Evolutionary conservation across 2,888 invertebrate species (phyloP).

Genomic region (Cephus pygmeus): DNA sequence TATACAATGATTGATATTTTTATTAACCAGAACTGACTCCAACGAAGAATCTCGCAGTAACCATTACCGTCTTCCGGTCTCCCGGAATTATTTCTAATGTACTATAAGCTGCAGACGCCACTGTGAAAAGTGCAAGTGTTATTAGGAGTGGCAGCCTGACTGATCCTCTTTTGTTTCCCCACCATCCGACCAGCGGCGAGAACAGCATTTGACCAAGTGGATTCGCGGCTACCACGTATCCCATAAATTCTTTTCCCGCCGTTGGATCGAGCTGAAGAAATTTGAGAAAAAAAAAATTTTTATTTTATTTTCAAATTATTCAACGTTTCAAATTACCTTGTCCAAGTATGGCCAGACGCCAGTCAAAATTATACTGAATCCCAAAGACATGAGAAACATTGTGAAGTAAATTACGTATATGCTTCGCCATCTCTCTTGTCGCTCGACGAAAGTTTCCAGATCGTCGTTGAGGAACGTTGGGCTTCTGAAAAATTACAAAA

Average conservation of each 20-base stretch:
- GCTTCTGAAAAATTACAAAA: not conserved
- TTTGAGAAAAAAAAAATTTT: not conserved
- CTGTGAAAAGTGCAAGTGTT: slow-evolving; percentile 77
- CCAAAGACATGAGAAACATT: slow-evolving; percentile 89
- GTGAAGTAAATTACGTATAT: slow-evolving; percentile 87
- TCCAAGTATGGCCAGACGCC: slow-evolving; percentile 90
- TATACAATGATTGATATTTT: not conserved
- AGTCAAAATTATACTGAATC: slow-evolving; percentile 87
- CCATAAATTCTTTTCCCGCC: slow-evolving; percentile 85
- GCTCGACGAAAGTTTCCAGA: slow-evolving; percentile 77
- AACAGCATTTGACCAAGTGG: slow-evolving; percentile 89
- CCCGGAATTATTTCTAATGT: slow-evolving; percentile 77
- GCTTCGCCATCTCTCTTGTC: slow-evolving; percentile 80
- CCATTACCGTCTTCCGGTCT: slow-evolving; percentile 78
- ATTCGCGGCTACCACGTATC: slow-evolving; percentile 86
- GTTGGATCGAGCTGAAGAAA: slow-evolving; percentile 78
- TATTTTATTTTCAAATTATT: not conserved
- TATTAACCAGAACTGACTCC: slow-evolving; percentile 83
- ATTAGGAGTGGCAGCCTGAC: slow-evolving; percentile 79
- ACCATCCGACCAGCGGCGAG: slow-evolving; percentile 86
- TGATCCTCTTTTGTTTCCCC: slow-evolving; percentile 81
- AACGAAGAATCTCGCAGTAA: slow-evolving; percentile 80
- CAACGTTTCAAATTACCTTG: slow-evolving; percentile 70
- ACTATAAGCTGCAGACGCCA: slow-evolving; percentile 81
- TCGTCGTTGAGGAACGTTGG: slow-evolving; percentile 54